These are phyloP conservation scores for Meloidogyne chitwoodi DNA, from an alignment of 1,140 invertebrate genomes.

Conservation along the genomic window DNA sequence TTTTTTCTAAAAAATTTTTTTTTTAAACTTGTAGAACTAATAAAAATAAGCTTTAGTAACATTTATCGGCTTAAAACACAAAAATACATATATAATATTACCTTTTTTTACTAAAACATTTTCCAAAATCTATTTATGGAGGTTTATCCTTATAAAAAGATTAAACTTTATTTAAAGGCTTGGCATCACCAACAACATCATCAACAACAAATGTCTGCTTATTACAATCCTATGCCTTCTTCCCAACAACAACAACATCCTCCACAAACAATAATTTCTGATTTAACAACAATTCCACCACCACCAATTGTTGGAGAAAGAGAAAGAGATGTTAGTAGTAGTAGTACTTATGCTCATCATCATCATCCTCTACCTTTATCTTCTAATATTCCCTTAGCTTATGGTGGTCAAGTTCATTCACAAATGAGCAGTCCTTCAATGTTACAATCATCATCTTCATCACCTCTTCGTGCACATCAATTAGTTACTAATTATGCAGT, in stretches of 20 bases:
- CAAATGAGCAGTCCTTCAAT: neutral
- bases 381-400: neutral
- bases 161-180: no score
- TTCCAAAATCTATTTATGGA: no score
- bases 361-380: constrained; percentile 3
- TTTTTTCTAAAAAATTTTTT: neutral
- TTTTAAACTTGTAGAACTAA: no score
- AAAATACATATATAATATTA: no score
- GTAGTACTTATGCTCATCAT: neutral
- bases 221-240: neutral
- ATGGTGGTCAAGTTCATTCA: neutral
- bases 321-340: no score
- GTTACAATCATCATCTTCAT: constrained; percentile 19
- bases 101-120: no score
- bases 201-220: neutral
- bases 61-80: no score
- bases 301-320: neutral
- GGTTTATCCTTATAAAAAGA: no score
- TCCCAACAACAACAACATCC: neutral
- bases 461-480: constrained; percentile 26
- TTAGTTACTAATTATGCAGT: constrained; percentile 71
- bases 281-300: constrained; percentile 15
- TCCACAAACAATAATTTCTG: neutral
- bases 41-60: no score
- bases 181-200: neutral